Base-by-base conservation (phyloP, 1,140 invertebrate species). In the Cepaea nemoralis region DNA sequence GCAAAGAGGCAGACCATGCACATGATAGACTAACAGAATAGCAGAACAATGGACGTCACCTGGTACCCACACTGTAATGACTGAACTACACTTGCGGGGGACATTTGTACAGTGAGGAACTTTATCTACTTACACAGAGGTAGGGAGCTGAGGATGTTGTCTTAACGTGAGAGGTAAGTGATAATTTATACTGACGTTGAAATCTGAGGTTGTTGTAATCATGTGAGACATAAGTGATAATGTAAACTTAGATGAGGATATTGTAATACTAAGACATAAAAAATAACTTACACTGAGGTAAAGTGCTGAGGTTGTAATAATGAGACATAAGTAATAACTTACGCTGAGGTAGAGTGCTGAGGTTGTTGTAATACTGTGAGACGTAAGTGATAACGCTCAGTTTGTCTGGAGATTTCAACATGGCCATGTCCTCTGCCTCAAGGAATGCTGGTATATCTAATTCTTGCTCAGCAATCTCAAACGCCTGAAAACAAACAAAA, bases 401-500 rank as follows among this genome's bases (percentile, higher is more conserved):
- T 86, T 87, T 89, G 83, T 92, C 91, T 42, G 91, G 91, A 10
- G 89, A 88, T 74, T 82, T 85, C 75, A 91, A 87, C 0, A 83
- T 86, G 63, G 90, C 95, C 97, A 98, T 98, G 90, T 98, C 97
- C 88, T 97, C 95, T 8, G 97, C 95, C 90, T 98, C 97, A 37
- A 99, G 93, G 31, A 98, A 93, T n/a, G 97, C 95, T 55, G 97
- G 96, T 85, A 98, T 98, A 24, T 96, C 96, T 79, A 99, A 92
- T 90, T 97, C 94, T 87, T 95, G 94, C 89, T 98, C 96, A n/a
- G 97, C 97, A 42, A 95, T 94, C 35, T 89, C 94, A 92, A 98
- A 99, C 55, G 97, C 97, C 91, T 99, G 83, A 14, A 86, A 86
- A 45, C 63, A n/a, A n/a, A n/a, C n/a, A n/a, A n/a, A n/a, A n/a